Conservation (phyloP, 2,113 vertebrate species). For the Romanogobio albipinnatus region DNA sequence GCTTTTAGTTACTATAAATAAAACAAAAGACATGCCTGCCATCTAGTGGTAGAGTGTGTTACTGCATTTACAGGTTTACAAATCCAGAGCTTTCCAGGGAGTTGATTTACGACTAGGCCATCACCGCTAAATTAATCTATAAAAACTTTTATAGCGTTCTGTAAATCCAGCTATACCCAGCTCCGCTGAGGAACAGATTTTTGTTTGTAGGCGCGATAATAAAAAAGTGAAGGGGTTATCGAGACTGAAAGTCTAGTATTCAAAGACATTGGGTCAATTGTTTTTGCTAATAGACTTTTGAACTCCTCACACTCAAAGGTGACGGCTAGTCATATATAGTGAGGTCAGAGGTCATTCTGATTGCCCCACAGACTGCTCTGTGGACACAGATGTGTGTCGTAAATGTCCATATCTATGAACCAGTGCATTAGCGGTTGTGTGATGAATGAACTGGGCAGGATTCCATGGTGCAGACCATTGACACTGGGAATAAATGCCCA, state of each 20-base stretch:
- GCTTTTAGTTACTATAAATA: background rate
- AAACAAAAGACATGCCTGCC: conserved; percentile 30
- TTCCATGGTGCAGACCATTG: conserved; percentile 9
- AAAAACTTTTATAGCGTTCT: background rate
- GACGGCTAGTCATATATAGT: background rate
- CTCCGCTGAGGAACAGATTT: background rate
- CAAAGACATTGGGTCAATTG: background rate
- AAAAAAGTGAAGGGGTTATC: background rate
- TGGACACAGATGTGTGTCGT: conserved; percentile 44
- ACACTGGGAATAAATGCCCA: conserved; percentile 20
- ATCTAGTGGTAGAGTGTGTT: conserved; percentile 38
- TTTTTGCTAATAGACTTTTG: background rate
- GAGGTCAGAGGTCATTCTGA: conserved; percentile 39
- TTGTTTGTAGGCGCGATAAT: background rate
- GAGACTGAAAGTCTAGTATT: background rate
- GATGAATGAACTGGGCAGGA: conserved; percentile 47
- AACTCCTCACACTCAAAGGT: conserved; percentile 9
- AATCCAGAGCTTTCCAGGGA: background rate
- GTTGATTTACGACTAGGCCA: background rate
- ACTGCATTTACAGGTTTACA: background rate
- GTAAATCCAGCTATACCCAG: background rate
- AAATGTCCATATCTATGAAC: conserved; percentile 43
- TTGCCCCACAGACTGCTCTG: conserved; percentile 38
- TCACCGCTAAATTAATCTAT: background rate
- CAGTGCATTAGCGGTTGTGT: conserved; percentile 29